These are phyloP conservation scores for Uropsilus gracilis DNA, from an alignment of 2,113 vertebrate species.

Conservation along the genomic window DNA sequence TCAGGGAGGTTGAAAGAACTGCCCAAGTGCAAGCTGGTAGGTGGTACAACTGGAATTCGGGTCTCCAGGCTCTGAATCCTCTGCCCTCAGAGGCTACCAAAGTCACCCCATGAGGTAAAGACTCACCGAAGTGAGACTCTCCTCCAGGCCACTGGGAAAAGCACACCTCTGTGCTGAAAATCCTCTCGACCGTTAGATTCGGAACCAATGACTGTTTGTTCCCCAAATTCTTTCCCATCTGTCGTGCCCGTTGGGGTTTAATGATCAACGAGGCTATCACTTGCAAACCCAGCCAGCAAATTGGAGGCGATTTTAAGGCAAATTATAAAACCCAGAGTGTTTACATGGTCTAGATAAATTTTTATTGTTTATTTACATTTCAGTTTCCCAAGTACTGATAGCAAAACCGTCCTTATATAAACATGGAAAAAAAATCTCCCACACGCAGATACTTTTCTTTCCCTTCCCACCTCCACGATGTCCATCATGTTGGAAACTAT, in stretches of 20 bases:
- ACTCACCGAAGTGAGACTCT: not conserved
- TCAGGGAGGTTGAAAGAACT: too few species aligned
- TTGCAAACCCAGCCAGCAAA: not conserved
- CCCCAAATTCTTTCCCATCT: not conserved
- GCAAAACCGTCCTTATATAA: conserved; percentile 19
- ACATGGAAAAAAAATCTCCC: not conserved
- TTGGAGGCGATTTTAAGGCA: not conserved
- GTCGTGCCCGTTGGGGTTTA: not conserved
- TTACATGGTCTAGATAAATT: not conserved
- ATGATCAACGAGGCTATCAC: too few species aligned
- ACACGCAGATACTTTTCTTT: not conserved
- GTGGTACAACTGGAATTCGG: too few species aligned
- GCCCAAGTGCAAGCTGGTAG: not conserved
- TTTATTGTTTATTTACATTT: conserved; percentile 38
- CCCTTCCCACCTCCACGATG: not conserved
- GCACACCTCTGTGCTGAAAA: not conserved
- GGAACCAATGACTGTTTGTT: not conserved
- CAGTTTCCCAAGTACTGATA: not conserved
- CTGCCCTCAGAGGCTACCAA: not conserved
- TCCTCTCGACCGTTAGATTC: not conserved
- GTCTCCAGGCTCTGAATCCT: not conserved
- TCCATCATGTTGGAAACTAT: not conserved
- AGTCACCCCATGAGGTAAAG: not conserved
- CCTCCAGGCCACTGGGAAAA: not conserved
- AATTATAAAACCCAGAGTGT: not conserved